Percentiles rank a stretch among this genome's conserved stretches.
phyloP scores from a whole-genome alignment of 2,113 vertebrate species.

The Brachirus orientalis region DNA sequence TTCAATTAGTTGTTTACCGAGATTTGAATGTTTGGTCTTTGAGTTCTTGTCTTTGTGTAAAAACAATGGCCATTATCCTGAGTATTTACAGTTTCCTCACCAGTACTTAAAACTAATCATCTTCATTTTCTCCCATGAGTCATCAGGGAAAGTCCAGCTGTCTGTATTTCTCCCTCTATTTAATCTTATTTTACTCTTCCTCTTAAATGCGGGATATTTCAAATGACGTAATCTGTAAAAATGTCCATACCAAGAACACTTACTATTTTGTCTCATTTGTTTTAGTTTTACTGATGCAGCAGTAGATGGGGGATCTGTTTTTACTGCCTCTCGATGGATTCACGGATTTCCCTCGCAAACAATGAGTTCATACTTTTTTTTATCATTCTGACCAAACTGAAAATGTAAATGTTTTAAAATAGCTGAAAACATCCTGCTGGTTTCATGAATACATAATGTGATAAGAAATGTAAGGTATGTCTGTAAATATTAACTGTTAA shows the following conservation, averaged over 20 bases:
- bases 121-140: neutral
- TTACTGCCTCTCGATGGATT: neutral
- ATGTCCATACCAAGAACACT: neutral
- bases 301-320: neutral
- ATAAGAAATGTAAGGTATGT: conserved; percentile 8
- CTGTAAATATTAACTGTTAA: neutral
- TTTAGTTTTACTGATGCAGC: neutral
- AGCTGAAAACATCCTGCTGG: conserved; percentile 8
- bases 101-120: neutral
- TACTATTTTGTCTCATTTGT: neutral
- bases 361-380: neutral
- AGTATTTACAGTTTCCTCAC: neutral
- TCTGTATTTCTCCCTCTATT: conserved; percentile 1
- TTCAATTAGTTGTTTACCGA: too few species aligned
- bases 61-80: neutral
- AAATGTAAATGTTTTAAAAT: neutral
- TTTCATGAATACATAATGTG: conserved; percentile 11
- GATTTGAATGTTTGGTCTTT: too few species aligned
- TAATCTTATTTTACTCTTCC: neutral
- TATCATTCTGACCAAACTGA: neutral
- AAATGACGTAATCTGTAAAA: neutral
- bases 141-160: conserved; percentile 4
- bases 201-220: conserved; percentile 9
- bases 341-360: neutral
- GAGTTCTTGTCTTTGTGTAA: neutral